Conservation (phyloP, 2,888 invertebrate species). For the Trisateles emortualis region DNA sequence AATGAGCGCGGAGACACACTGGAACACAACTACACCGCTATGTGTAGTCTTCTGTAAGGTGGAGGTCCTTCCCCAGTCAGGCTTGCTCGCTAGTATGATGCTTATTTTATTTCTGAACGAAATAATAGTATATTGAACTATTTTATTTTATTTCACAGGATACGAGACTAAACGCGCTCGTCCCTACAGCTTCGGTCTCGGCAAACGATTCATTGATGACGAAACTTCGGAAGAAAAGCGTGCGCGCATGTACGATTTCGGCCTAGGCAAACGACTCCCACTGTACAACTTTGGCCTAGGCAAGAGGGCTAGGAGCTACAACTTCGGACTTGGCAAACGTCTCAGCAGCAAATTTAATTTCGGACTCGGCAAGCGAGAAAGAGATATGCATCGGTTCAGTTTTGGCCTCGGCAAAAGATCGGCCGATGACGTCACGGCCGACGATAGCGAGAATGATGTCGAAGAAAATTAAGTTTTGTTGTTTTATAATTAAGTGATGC, state of each 20-base stretch:
- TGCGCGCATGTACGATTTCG: conserved; percentile 77
- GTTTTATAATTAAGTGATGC: conserved; percentile 35
- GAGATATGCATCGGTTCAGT: conserved; percentile 81
- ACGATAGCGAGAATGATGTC: conserved; percentile 66
- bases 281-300: conserved; percentile 84
- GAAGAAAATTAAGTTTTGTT: conserved; percentile 64
- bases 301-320: conserved; percentile 79
- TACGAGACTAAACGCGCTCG: conserved; percentile 86
- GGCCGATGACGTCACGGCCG: conserved; percentile 59
- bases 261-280: conserved; percentile 77
- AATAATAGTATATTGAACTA: background rate
- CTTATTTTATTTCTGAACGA: too few relatives aligned
- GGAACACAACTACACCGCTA: too few relatives aligned
- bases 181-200: conserved; percentile 90
- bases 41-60: too few relatives aligned
- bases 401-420: conserved; percentile 87
- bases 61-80: too few relatives aligned
- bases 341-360: conserved; percentile 83
- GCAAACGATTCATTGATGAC: conserved; percentile 85
- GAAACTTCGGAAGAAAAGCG: conserved; percentile 72
- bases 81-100: too few relatives aligned
- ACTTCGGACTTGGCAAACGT: conserved; percentile 87
- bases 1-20: too few relatives aligned
- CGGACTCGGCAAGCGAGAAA: conserved; percentile 86
- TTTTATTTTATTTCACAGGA: conserved; percentile 60